Conservation (phyloP, 2,113 vertebrate genomes). For the Burhinus bistriatus region DNA sequence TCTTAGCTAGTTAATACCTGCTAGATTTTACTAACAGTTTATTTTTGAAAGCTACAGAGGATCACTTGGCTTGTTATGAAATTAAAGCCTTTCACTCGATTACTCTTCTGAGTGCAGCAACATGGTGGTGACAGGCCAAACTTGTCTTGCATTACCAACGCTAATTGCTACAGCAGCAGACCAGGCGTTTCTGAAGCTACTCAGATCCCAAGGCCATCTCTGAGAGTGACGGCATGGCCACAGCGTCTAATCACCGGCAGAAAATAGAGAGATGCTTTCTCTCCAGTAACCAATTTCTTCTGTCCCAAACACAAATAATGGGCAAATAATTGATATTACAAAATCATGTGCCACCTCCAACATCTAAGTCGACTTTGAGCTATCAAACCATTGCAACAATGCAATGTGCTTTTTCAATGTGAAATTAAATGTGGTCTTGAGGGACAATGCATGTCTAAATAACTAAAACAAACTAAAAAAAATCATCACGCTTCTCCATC, state of each 20-base stretch:
- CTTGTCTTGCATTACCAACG: background rate
- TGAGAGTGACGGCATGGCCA: background rate
- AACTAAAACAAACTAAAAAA: background rate
- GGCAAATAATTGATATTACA: background rate
- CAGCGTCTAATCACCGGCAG: background rate
- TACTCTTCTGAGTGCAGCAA: background rate
- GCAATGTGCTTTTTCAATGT: background rate
- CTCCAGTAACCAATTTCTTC: background rate
- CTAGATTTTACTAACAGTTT: background rate
- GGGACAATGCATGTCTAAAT: background rate
- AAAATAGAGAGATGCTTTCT: background rate
- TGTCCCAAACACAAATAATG: background rate
- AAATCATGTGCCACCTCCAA: background rate
- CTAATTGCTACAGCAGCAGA: background rate
- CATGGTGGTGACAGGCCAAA: background rate
- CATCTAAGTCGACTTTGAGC: background rate
- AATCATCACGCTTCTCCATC: background rate
- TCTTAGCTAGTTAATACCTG: slow-evolving; percentile 1
- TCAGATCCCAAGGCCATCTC: fast-evolving
- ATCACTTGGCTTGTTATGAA: background rate
- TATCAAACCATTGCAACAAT: background rate
- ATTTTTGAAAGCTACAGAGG: background rate
- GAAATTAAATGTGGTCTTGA: background rate
- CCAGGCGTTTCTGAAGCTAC: background rate
- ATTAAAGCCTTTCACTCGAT: background rate